Evolutionary conservation across 2,797 vertebrate genomes (phyloP), one percentile per base, ranked within the genome.

Genomic region (Sebastes jordani): DNA sequence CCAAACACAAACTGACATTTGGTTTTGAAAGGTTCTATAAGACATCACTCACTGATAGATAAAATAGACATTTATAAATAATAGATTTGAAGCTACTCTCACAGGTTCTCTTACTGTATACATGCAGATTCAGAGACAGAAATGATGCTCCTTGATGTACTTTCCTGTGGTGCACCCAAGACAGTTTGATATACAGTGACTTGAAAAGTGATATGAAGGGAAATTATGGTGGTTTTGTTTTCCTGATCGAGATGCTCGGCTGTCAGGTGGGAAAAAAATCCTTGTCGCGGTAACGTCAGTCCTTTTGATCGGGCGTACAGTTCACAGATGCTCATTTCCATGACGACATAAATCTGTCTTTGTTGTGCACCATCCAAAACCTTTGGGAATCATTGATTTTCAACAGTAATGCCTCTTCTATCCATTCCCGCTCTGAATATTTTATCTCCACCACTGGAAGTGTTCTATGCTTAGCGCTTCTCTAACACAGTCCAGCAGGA

Each of bases 41-140:
- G 79, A 91, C 88, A 58, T 79, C 77, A 91, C 82, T 86, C 64
- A 88, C 83, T 86, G 86, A 89, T 87, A 83, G 90, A 80, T 92
- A 92, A 92, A 92, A 93, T 83, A 91, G 83, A 92, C 83, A 80
- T 90, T 86, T 91, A 93, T 92, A 88, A 91, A 91, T 91, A 75
- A 91, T 81, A 81, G 71, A 90, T 89, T 58, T 83, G 74, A 89
- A 90, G 86, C 56, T 78, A 88, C 66, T 88, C 82, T 86, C 69
- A 74, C 63, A 70, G 69, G 56, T 84, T 82, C 76, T 90, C 56
- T 76, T 29, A 81, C 80, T 80, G 74, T 85, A 81, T 83, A 90
- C 91, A 92, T 93, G 92, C 91, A 89, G 84, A 86, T 83, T 83
- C 65, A 78, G 78, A 87, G 83, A 71, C 64, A 76, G 72, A 89